Base-by-base conservation (phyloP, 2,888 invertebrate genomes). In the Sinhomidia bicolor region DNA sequence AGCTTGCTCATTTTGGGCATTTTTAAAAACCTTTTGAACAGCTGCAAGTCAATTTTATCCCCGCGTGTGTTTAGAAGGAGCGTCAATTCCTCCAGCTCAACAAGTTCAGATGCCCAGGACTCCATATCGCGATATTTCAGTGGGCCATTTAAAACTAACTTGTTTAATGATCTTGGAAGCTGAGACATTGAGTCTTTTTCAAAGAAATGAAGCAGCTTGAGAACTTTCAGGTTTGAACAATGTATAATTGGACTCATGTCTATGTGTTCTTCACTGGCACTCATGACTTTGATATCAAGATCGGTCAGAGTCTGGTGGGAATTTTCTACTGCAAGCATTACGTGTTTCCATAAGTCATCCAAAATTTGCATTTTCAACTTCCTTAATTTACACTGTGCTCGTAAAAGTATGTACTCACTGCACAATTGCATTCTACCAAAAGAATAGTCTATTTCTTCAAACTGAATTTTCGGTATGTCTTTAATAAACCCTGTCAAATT, bases 401-500 rank as follows among this genome's bases (percentile, higher is more conserved):
- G 20, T 4, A 90, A 78, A 5, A 90, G 79, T 12, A 60, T 10
- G 17, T 85, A 79, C 41, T 90, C 90, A 10, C 65, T 47, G 17
- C 81, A 88, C 9, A 89, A n/a, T 60, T 88, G 51, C 23, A 81
- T 88, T 51, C 90, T 76, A 20, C 90, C 90, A 62, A 90, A 90
- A 7, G 89, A 89, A 57, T 89, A 90, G 10, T 90, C 89, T 14
- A 90, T 12, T 17, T 90, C 89, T 82, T 90, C 90, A 62, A 90
- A 88, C 68, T 90, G 90, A 32, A 90, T 47, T 17, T 88, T 88
- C 1, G 68, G n/a, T 2, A 85, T 23, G 17, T 89, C 89, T 41
- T 68, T 87, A 1, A 17, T 14, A 36, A 79, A 84, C 12, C 47
- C 23, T 10, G 20, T 51, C 1, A 90, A 36, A 54, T 88, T 90